phyloP scores from a whole-genome alignment of 2,113 vertebrate species.

The Guaruba guarouba region DNA sequence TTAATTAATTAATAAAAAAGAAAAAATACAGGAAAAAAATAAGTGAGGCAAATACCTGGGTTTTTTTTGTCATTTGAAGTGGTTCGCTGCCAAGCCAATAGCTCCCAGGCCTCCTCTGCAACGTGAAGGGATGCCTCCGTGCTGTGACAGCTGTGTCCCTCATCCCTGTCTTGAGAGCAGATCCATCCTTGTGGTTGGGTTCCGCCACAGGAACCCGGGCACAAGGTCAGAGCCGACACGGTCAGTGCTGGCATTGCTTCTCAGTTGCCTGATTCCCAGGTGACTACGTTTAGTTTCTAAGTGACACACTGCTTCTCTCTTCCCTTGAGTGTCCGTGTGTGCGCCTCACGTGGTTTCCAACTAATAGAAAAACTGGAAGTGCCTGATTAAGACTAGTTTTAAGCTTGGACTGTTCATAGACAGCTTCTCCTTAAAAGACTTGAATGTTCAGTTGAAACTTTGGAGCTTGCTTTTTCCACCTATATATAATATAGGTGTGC shows the following conservation, averaged over 20 bases:
- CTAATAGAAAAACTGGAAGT: constrained; percentile 93
- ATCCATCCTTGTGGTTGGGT: not conserved
- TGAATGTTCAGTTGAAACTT: constrained; percentile 91
- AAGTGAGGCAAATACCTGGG: too few species aligned
- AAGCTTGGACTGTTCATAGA: constrained; percentile 88
- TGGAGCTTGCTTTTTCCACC: constrained; percentile 88
- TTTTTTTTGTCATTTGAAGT: too few species aligned
- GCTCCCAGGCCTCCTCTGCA: too few species aligned
- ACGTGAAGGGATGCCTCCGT: not conserved
- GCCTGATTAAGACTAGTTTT: constrained; percentile 91
- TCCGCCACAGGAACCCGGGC: not conserved
- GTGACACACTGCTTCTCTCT: constrained; percentile 74
- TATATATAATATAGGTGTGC: constrained; percentile 52
- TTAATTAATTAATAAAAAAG: too few species aligned
- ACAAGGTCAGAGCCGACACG: not conserved
- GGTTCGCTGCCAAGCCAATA: too few species aligned
- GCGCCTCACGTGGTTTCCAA: constrained; percentile 79
- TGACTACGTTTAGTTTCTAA: constrained; percentile 54
- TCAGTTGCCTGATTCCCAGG: constrained; percentile 82
- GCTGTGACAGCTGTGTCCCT: constrained; percentile 71
- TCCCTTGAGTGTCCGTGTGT: not conserved
- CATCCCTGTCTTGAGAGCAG: constrained; percentile 68
- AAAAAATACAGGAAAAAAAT: too few species aligned
- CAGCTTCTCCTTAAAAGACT: constrained; percentile 92
- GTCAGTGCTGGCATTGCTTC: constrained; percentile 44